Evolutionary conservation across 2,113 vertebrate genomes (phyloP).

Genomic region (Malurus melanocephalus): DNA sequence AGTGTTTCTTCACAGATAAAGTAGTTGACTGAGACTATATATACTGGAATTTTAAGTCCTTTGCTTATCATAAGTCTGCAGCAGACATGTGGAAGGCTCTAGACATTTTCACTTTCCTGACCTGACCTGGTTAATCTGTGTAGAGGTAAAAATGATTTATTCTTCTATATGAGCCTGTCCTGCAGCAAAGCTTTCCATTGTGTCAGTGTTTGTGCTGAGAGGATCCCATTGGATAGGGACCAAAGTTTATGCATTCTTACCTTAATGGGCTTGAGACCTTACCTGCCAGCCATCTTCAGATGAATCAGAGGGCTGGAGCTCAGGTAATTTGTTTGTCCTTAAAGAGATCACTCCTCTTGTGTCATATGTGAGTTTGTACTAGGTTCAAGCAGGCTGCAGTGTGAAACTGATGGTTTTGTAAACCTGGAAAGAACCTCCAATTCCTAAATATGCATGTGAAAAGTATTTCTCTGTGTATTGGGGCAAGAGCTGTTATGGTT

Average conservation of each 20-base stretch:
- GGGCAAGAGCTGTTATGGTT: not conserved
- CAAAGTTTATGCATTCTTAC: constrained; percentile 1
- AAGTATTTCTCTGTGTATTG: not conserved
- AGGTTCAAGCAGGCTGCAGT: not conserved
- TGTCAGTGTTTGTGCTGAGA: not conserved
- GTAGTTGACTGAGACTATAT: not conserved
- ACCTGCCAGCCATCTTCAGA: not conserved
- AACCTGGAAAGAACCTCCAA: not conserved
- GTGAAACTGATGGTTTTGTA: not conserved
- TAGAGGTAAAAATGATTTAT: not conserved
- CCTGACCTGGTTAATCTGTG: not conserved
- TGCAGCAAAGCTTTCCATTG: not conserved
- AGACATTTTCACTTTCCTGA: not conserved
- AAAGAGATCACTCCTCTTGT: not conserved
- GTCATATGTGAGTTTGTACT: not conserved
- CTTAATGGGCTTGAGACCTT: not conserved
- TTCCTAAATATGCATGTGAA: not conserved
- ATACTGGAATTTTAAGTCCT: not conserved
- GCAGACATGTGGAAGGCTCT: not conserved
- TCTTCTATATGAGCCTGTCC: not conserved
- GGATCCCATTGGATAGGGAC: not conserved
- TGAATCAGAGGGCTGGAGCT: not conserved
- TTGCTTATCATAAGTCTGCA: constrained; percentile 20
- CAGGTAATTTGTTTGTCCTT: not conserved
- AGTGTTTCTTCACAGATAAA: constrained; percentile 36